These are phyloP conservation scores for Agraylea sexmaculata DNA, from an alignment of 1,140 invertebrate species.

Conservation along the genomic window DNA sequence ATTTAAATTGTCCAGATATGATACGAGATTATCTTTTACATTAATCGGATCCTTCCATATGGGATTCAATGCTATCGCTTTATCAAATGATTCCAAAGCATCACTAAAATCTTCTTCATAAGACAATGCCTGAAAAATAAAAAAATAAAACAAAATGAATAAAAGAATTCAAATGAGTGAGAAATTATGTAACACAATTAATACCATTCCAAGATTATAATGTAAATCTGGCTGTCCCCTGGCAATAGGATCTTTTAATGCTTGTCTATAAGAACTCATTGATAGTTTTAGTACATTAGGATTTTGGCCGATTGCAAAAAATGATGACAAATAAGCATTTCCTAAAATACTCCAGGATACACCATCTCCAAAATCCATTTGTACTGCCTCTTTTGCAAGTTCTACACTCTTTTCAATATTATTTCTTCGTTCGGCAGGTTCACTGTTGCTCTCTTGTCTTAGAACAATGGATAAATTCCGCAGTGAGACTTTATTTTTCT, in stretches of 20 bases:
- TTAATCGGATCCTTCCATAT: constrained; percentile 54
- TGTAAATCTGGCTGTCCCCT: constrained; percentile 68
- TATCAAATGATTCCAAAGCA: constrained; percentile 56
- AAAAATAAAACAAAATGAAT: constrained; percentile 13
- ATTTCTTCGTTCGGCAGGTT: constrained; percentile 42
- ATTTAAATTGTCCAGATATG: constrained; percentile 55
- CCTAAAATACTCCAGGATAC: constrained; percentile 76
- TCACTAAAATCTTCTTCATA: constrained; percentile 68
- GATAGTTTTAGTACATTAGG: constrained; percentile 58
- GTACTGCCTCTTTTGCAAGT: constrained; percentile 73
- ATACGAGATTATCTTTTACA: constrained; percentile 49
- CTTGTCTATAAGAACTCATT: constrained; percentile 72
- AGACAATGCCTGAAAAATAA: constrained; percentile 52
- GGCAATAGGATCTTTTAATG: constrained; percentile 62
- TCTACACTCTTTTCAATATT: constrained; percentile 63
- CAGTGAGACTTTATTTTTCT: constrained; percentile 65
- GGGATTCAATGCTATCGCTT: constrained; percentile 57
- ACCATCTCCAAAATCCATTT: constrained; percentile 70
- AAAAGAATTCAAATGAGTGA: constrained; percentile 7
- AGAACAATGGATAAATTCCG: constrained; percentile 76
- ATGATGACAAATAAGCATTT: constrained; percentile 74
- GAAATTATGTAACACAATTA: constrained; percentile 24
- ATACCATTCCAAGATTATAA: constrained; percentile 76
- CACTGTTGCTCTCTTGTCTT: constrained; percentile 49
- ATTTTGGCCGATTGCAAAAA: constrained; percentile 65